Evolutionary conservation across 2,113 vertebrate genomes (phyloP), one percentile per base, ranked within the genome.

Genomic region (Heterotilapia buettikoferi): DNA sequence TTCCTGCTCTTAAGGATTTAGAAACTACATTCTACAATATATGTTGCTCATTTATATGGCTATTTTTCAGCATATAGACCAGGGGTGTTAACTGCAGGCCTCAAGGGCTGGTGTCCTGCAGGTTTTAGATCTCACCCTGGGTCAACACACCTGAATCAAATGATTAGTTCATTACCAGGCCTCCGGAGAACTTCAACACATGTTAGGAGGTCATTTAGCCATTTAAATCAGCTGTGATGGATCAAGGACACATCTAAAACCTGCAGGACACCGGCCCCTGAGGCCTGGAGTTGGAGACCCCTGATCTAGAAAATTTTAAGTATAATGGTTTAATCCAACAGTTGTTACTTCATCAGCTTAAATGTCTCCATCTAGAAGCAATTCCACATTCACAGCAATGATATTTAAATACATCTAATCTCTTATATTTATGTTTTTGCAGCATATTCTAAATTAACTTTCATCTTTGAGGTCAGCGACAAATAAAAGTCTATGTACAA

Each of bases 401-500:
- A 38, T 59, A 59, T 31, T 31, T 29, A 31, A 59, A 59, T 13
- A 59, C 3, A 18, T 0, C 57, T 4, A 59, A 31, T 14, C 57
- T 26, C 13, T 59, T 26, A 14, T 14, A 56, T 3, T 56, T 24
- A 12, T 12, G 7, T 14, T 57, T 59, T 9, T 31, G 0, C 11
- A 57, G 54, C 24, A 8, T 57, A 14, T 7, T 26, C 6, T 14
- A 57, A 61, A 19, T 6, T 6, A 33, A 61, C 14, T 33, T 61
- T 61, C 16, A 7, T 38, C 7, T 66, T n/a, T 0, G 7, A 21
- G 19, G 33, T 36, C 61, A 63, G 16, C 1, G 7, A 0, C 26
- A 61, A 59, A 59, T 59, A 63, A 36, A 63, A 66, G 8, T n/a
- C 8, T 66, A 66, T 66, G 18, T 36, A 36, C 61, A 66, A 36